Evolutionary conservation across 2,797 vertebrate species (phyloP), one percentile per base, ranked within the genome.

Genomic region (Dryobates pubescens): DNA sequence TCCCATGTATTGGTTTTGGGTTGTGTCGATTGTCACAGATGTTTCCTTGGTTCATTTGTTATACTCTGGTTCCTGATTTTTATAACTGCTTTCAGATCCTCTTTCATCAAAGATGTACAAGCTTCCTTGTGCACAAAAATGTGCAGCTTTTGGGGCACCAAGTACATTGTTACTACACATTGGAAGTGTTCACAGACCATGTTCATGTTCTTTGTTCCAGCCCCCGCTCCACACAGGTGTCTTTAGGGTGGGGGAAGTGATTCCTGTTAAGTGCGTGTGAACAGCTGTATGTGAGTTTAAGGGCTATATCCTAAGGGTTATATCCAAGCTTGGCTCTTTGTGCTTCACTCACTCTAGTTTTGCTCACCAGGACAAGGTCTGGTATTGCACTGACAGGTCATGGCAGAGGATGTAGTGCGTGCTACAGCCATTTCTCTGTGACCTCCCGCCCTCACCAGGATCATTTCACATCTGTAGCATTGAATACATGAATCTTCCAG

Each of bases 41-140:
- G 93, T 93, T 95, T 94, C 94, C 89, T 83, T 91, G 74, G 94
- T 94, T 89, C 74, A 92, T 95, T 94, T 93, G 75, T 90, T 95
- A 80, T 41, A 87, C 63, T 90, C 89, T 86, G 89, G 95, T 92
- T 94, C 92, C 86, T 88, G 67, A 61, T 92, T 95, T 95, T 90
- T 89, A 36, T 61, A 89, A 62, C 78, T 72, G 65, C 82, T 95
- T 94, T 95, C 90, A 95, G 77, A 94, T 95, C 94, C 95, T 93
- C 92, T 90, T 94, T 92, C 56, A 94, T 81, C 38, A 49, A 65
- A 93, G 65, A 80, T 64, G 38, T 70, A 57, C 86, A 88, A 86
- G 81, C 82, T 90, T 93, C 84, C 89, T 64, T 22, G 49, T 88
- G 84, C 89, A 70, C 65, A 75, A 82, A 87, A 89, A 76, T 43